Conservation (phyloP, 2,888 invertebrate species). For the Acronicta psi region DNA sequence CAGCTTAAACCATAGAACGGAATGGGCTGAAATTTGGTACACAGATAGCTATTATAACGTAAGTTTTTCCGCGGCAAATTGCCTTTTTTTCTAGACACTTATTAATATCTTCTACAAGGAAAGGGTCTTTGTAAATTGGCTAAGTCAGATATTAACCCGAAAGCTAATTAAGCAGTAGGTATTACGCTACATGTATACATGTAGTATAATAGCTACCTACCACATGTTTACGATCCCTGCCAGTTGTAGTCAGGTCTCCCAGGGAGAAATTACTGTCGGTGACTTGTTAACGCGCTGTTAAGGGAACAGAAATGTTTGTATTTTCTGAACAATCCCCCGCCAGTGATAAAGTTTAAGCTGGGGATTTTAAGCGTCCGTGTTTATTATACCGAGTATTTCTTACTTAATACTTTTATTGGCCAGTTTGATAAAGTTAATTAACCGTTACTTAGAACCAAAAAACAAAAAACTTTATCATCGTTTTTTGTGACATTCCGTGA, state of each 20-base stretch:
- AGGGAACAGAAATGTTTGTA: slow-evolving; percentile 33
- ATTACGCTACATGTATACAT: too few relatives aligned
- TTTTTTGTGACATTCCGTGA: too few relatives aligned
- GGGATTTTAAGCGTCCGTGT: slow-evolving; percentile 33
- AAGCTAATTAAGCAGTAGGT: neutral
- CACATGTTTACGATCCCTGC: slow-evolving; percentile 14
- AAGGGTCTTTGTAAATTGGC: too few relatives aligned
- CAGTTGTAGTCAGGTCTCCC: neutral
- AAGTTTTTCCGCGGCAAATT: too few relatives aligned
- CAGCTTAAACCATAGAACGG: too few relatives aligned
- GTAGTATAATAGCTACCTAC: neutral
- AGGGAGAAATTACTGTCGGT: slow-evolving; percentile 24
- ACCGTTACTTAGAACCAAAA: too few relatives aligned
- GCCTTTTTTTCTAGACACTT: too few relatives aligned
- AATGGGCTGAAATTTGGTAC: too few relatives aligned
- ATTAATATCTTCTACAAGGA: too few relatives aligned
- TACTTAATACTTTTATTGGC: slow-evolving; percentile 21
- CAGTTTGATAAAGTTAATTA: slow-evolving; percentile 1
- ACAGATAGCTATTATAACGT: too few relatives aligned
- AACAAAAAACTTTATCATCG: too few relatives aligned
- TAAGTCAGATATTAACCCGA: neutral
- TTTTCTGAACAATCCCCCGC: slow-evolving; percentile 35
- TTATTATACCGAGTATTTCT: slow-evolving; percentile 41
- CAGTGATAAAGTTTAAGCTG: slow-evolving; percentile 41
- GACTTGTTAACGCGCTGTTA: slow-evolving; percentile 38